These are phyloP conservation scores for Microcebus jonahi DNA, from an alignment of 2,113 vertebrate species.

Conservation along the genomic window DNA sequence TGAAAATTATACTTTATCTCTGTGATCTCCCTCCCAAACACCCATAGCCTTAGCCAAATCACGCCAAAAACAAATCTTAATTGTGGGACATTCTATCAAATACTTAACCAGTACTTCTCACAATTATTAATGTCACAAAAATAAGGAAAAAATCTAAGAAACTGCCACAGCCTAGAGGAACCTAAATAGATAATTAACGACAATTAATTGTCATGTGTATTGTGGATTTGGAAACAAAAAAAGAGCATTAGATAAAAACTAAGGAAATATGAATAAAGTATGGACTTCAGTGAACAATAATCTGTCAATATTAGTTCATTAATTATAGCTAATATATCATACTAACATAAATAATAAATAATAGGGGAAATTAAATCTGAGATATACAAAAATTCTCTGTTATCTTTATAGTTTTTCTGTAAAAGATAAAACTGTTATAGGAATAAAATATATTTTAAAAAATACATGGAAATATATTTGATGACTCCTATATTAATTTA, in stretches of 20 bases:
- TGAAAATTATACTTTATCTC: neutral
- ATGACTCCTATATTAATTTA: neutral
- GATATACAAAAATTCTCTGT: neutral
- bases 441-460: neutral
- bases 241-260: neutral
- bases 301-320: neutral
- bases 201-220: neutral
- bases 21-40: neutral
- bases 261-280: neutral
- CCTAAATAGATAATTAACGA: neutral
- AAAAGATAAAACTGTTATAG: conserved; percentile 19
- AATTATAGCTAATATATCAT: neutral
- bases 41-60: neutral
- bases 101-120: neutral
- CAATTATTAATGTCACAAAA: conserved; percentile 2
- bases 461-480: neutral
- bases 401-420: neutral
- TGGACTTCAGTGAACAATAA: neutral
- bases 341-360: neutral
- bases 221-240: neutral
- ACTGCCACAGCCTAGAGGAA: neutral
- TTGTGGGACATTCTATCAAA: neutral
- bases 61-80: neutral
- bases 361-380: neutral
- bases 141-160: neutral